Conservation (phyloP, 2,888 invertebrate species). For the Blastobasis adustella region DNA sequence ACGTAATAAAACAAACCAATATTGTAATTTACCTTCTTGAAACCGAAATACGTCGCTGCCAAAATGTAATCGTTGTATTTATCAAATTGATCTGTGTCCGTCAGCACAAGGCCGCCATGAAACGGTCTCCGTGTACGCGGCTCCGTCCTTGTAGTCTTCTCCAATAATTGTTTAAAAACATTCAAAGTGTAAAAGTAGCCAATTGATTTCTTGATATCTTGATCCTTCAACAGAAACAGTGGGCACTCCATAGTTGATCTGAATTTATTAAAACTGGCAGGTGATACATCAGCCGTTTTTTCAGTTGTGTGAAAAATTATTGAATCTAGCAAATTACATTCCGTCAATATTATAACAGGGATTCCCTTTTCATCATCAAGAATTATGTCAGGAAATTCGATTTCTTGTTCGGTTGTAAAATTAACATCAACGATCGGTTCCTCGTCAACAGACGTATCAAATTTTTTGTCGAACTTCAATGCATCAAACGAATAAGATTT, state of each 20-base stretch:
- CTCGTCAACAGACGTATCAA: slow-evolving; percentile 17
- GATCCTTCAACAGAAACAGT: slow-evolving; percentile 22
- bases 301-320: slow-evolving; percentile 24
- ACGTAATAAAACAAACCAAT: slow-evolving; percentile 28
- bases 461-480: slow-evolving; percentile 27
- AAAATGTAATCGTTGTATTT: no score
- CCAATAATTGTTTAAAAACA: slow-evolving; percentile 31
- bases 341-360: slow-evolving; percentile 30
- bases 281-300: neutral
- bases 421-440: slow-evolving; percentile 24
- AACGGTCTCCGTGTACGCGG: slow-evolving; percentile 32
- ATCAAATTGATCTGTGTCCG: no score
- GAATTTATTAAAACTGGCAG: slow-evolving; percentile 32
- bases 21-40: no score
- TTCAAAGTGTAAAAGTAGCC: slow-evolving; percentile 38
- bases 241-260: slow-evolving; percentile 33
- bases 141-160: slow-evolving; percentile 11
- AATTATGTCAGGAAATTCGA: slow-evolving; percentile 37
- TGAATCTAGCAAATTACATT: slow-evolving; percentile 28
- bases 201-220: slow-evolving; percentile 29
- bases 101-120: slow-evolving; percentile 21
- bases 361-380: slow-evolving; percentile 33
- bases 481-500: slow-evolving; percentile 35
- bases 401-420: slow-evolving; percentile 28
- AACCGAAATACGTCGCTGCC: no score